A percentile compares a stretch with the other conserved stretches of the same genome.
These are phyloP conservation scores for Notocelia uddmanniana DNA, from an alignment of 2,888 invertebrate genomes.

Conservation along the genomic window DNA sequence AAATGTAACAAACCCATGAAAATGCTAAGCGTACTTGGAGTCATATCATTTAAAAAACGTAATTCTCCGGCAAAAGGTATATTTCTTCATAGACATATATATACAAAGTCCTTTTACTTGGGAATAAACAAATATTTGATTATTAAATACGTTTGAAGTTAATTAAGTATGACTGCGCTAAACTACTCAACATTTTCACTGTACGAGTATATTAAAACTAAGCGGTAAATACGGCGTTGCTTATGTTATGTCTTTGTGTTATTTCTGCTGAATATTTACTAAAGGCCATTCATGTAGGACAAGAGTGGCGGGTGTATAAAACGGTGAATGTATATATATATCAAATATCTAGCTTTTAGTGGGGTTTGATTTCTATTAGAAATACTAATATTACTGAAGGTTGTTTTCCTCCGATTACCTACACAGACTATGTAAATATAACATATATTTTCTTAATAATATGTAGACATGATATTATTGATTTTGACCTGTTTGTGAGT, in stretches of 20 bases:
- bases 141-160: background rate
- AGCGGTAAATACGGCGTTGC: background rate
- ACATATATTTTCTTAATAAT: background rate
- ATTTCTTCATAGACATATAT: no score
- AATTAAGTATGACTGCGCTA: background rate
- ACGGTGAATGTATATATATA: background rate
- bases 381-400: background rate
- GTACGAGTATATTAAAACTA: background rate
- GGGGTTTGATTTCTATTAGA: constrained; percentile 9
- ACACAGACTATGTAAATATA: background rate
- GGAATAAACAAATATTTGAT: no score
- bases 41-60: no score
- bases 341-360: constrained; percentile 11
- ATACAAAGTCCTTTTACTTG: no score
- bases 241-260: background rate
- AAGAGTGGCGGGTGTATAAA: background rate
- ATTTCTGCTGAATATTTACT: background rate
- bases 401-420: constrained; percentile 1
- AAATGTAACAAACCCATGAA: background rate
- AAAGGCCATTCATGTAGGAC: background rate
- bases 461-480: background rate
- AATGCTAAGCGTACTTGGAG: background rate
- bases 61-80: no score
- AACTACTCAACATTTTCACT: background rate
- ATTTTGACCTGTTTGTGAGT: background rate